Evolutionary conservation across 2,888 invertebrate genomes (phyloP), one percentile per base, ranked within the genome.

Genomic region (Trichopria drosophilae): DNA sequence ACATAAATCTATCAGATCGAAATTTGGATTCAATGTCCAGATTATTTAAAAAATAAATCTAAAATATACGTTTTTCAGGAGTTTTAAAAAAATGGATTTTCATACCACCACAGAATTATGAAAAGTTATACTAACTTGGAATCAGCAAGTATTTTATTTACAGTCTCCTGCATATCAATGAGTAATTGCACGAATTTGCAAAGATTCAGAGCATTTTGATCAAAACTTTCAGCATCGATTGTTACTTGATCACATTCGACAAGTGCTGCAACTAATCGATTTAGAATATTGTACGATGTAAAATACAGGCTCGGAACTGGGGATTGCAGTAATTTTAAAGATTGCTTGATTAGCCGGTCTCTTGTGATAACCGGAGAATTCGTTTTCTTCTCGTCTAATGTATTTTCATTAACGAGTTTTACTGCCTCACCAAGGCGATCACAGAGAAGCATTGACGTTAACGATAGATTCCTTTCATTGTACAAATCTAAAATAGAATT

Each of bases 61-160:
- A n/a, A n/a, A n/a, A n/a, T n/a, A n/a, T n/a, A n/a, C n/a, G n/a
- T n/a, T n/a, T n/a, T n/a, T n/a, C n/a, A n/a, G n/a, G n/a, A n/a
- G n/a, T n/a, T n/a, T n/a, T n/a, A n/a, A n/a, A n/a, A n/a, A n/a
- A n/a, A n/a, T n/a, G n/a, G n/a, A n/a, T n/a, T n/a, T n/a, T n/a
- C n/a, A n/a, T n/a, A n/a, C n/a, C n/a, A n/a, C n/a, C n/a, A n/a
- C n/a, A n/a, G n/a, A n/a, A n/a, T n/a, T n/a, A n/a, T n/a, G n/a
- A n/a, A n/a, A n/a, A 19, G 31, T 12, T 22, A 51, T 3, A 63
- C 73, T 68, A 71, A 82, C 81, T 77, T 81, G 58, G 80, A 80
- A 48, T 79, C 81, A 55, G 72, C 68, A 6, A 83, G 67, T 69
- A 82, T 76, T 6, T 76, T 72, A 55, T 79, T 77, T n/a, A 83